Base-by-base conservation (phyloP, 1,140 invertebrate genomes). In the Megathymus violae region DNA sequence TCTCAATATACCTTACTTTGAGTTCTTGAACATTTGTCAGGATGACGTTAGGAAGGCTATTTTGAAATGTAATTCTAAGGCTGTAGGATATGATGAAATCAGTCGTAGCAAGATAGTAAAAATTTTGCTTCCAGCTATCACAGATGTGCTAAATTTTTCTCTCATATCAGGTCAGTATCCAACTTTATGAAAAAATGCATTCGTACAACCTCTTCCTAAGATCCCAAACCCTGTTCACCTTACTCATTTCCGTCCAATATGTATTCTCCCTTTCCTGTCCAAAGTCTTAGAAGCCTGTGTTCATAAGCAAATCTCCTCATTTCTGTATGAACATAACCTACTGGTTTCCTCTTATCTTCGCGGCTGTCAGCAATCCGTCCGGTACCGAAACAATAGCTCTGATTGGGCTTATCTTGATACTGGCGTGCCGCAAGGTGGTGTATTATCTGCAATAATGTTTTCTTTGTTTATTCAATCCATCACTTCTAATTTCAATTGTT, bases 201-300 rank as follows among this genome's bases (percentile, higher is more conserved):
- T 41, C 41, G 11, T 56, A 34, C 36, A 54, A 27, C 56, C 54
- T 11, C 22, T 67, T n/a, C 60, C 60, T 36, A 59, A 62, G 52
- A 59, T 11, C 13, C n/a, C 14, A 6, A 62, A 58, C 40, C 60
- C 60, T n/a, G n/a, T 38, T 34, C 25, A 16, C 4, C 17, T 36
- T 36, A 14, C 36, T 11, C 44, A 52, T 34, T 67, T 31, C 52
- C 44, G 59, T 43, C 60, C 65, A 25, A 67, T 67, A 14, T 58
- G 46, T 9, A 62, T 62, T 22, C 60, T 62, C 11, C 65, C 44
- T 15, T 50, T 59, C 16, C 15, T 51, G 13, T 62, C 44, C 44
- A 59, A 67, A 43, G 22, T 62, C 1, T 11, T 62, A 7, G 60
- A 67, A 27, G 13, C 31, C 36, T 36, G 27, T 34, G 60, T 51